These are phyloP conservation scores for Pachycephus smyrnensis DNA, from an alignment of 2,888 invertebrate genomes.

Conservation along the genomic window DNA sequence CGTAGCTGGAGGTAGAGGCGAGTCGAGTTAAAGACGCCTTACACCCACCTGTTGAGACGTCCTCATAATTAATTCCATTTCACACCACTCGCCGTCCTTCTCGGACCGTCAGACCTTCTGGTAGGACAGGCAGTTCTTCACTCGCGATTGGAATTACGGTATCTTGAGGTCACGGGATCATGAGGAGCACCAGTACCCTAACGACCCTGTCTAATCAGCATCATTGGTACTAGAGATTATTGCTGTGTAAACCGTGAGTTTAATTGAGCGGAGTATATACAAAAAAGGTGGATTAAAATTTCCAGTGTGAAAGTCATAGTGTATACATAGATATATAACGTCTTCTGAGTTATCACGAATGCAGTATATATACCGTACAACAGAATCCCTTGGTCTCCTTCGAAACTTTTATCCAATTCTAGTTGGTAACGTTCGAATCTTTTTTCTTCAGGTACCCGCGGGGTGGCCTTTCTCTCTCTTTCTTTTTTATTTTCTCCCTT, in stretches of 20 bases:
- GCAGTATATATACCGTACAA: neutral
- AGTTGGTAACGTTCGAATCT: slow-evolving; percentile 59
- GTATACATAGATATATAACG: neutral
- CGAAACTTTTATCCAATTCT: slow-evolving; percentile 50
- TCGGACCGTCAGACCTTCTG: slow-evolving; percentile 17
- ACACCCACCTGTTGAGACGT: slow-evolving; percentile 65
- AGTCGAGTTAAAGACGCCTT: slow-evolving; percentile 58
- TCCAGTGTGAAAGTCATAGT: neutral
- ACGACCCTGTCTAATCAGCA: neutral
- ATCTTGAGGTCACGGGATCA: neutral
- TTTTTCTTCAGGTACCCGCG: slow-evolving; percentile 52
- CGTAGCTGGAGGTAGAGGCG: slow-evolving; percentile 29
- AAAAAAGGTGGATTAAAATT: neutral
- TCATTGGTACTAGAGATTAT: neutral
- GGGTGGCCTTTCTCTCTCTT: slow-evolving; percentile 43
- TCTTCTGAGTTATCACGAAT: neutral
- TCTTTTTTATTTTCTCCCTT: neutral
- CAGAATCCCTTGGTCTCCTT: slow-evolving; percentile 23
- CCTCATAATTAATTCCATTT: slow-evolving; percentile 66
- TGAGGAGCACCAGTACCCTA: neutral
- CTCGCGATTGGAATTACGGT: neutral
- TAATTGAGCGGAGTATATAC: neutral
- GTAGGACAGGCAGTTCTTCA: neutral
- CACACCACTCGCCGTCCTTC: slow-evolving; percentile 54
- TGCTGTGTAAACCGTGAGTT: neutral